Conservation (phyloP, 2,888 invertebrate species). For the Clepsis dumicolana region DNA sequence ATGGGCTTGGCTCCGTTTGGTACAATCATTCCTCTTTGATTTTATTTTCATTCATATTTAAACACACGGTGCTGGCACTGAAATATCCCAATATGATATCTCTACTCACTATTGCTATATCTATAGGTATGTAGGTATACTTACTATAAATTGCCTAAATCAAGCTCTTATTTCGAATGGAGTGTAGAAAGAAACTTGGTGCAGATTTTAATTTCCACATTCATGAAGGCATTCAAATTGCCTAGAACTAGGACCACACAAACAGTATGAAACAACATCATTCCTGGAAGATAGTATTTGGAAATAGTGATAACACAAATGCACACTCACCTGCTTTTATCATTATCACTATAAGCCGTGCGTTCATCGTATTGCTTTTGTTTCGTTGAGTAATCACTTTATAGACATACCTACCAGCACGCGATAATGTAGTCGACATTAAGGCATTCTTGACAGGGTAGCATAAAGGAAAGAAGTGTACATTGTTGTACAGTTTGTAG, state of each 20-base stretch:
- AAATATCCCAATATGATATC: background rate
- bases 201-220: too few species aligned
- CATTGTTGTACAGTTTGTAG: constrained; percentile 57
- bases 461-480: constrained; percentile 35
- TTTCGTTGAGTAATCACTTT: constrained; percentile 6
- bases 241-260: too few species aligned
- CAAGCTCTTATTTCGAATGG: too few species aligned
- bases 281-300: too few species aligned
- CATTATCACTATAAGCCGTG: background rate
- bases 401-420: background rate
- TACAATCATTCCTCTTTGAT: background rate
- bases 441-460: constrained; percentile 35
- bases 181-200: too few species aligned
- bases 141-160: too few species aligned
- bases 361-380: constrained; percentile 20
- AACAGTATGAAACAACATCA: too few species aligned
- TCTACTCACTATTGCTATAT: too few species aligned
- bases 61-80: background rate
- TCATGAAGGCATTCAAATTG: too few species aligned
- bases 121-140: too few species aligned
- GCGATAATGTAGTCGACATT: constrained; percentile 30
- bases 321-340: background rate
- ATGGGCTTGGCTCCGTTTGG: constrained; percentile 20
- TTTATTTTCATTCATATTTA: background rate
- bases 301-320: too few species aligned